Base-by-base conservation (phyloP, 2,888 invertebrate genomes). In the Didymodactylos carnosus region DNA sequence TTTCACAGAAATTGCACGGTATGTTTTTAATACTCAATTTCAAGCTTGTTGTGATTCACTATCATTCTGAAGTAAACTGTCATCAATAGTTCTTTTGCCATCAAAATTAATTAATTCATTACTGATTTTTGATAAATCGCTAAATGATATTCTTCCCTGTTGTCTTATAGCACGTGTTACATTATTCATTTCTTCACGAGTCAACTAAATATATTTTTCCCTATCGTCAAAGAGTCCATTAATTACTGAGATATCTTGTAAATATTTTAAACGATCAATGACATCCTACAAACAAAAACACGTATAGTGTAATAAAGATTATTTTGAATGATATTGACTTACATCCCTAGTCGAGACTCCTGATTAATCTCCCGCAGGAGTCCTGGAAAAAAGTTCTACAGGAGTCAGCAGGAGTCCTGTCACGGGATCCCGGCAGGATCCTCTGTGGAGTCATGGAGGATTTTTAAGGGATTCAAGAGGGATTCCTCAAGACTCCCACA, bases 161-260 rank as follows among this genome's bases (percentile, higher is more conserved):
- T 95, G 94, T 79, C 81, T 89, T 25, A 98, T 92, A 82, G 95
- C 98, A 81, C 92, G 94, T 0, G 94, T 94, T 2, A 98, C 93
- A 75, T 90, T 89, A 79, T 90, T 88, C 76, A 97, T 86, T 84
- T 98, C 98, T 62, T 89, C 88, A 78, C 88, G 88, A 0, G 94
- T 92, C 72, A 99, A 91, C 83, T 92, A 98, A 80, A 98, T 97
- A 82, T 98, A 98, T 84, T 99, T 98, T 25, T 98, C 98, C 76
- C 98, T 87, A 83, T 99, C 98, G 81, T 99, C 98, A 78, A 98
- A 91, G 1, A 99, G 97, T 0, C 98, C 88, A 3, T 93, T 92
- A n/a, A 98, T 85, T 73, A 87, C 87, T 16, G 90, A 92, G 76
- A 90, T 88, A 0, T 88, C 86, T 79, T 92, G 90, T 70, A 99